phyloP scores from a whole-genome alignment of 2,113 vertebrate species.

The Tachysurus vachellii region DNA sequence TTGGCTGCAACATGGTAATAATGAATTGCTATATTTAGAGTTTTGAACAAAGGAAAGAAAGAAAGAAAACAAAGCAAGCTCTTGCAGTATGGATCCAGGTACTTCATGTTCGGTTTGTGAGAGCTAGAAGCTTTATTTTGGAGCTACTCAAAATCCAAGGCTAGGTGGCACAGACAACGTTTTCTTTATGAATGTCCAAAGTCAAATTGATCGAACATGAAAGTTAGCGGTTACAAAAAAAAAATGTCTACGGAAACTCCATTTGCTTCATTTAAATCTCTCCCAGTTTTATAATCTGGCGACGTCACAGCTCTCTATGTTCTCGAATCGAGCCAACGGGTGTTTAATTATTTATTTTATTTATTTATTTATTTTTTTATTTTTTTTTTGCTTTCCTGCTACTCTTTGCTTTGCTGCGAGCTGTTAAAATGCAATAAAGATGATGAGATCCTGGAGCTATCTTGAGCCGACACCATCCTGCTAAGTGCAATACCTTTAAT shows the following conservation, averaged over 20 bases:
- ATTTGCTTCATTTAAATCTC: slow-evolving; percentile 4
- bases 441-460: slow-evolving; percentile 44
- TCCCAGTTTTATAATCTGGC: slow-evolving; percentile 3
- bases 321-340: slow-evolving; percentile 19
- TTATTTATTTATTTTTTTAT: slow-evolving; percentile 13
- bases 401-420: slow-evolving; percentile 29
- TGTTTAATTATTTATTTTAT: not conserved
- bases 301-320: slow-evolving; percentile 4
- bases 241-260: not conserved
- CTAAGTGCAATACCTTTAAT: slow-evolving; percentile 54
- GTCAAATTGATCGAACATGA: slow-evolving; percentile 13
- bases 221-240: not conserved
- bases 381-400: slow-evolving; percentile 4
- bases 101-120: not conserved
- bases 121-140: slow-evolving; percentile 3
- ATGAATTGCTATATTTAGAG: not conserved
- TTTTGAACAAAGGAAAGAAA: not conserved
- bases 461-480: slow-evolving; percentile 47
- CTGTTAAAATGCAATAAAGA: slow-evolving; percentile 56
- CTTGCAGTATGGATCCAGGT: not conserved
- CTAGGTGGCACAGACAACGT: not conserved
- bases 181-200: not conserved
- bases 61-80: not conserved
- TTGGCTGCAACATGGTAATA: not conserved
- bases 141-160: slow-evolving; percentile 2